Evolutionary conservation across 2,888 invertebrate genomes (phyloP).

Genomic region (Hipparchia semele): DNA sequence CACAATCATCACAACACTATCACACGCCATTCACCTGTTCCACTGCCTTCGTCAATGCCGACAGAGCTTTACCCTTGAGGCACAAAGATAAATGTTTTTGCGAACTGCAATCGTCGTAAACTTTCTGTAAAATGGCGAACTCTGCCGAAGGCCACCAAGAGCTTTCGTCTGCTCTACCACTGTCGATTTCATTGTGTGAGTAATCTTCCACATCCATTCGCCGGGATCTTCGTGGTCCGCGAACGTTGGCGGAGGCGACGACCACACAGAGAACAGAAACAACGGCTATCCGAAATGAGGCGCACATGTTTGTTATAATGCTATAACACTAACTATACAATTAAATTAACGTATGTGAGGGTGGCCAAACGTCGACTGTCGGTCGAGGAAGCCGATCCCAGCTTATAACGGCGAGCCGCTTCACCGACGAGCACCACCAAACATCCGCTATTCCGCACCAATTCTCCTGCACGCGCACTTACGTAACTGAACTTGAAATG

Average conservation of each 20-base stretch:
- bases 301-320: constrained; percentile 68
- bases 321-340: constrained; percentile 71
- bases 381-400: constrained; percentile 68
- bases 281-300: constrained; percentile 75
- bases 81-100: constrained; percentile 84
- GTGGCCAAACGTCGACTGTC: constrained; percentile 76
- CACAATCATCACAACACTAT: constrained; percentile 45
- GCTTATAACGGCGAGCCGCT: constrained; percentile 80
- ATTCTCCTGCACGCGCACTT: constrained; percentile 81
- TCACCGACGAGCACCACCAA: constrained; percentile 78
- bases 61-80: constrained; percentile 84
- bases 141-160: constrained; percentile 84
- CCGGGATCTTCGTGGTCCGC: constrained; percentile 72
- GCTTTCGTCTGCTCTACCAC: constrained; percentile 76
- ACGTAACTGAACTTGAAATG: constrained; percentile 84
- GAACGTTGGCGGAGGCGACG: constrained; percentile 69
- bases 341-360: constrained; percentile 71
- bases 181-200: constrained; percentile 76
- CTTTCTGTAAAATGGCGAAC: constrained; percentile 82
- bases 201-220: constrained; percentile 72
- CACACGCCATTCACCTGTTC: constrained; percentile 76
- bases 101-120: constrained; percentile 85
- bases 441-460: constrained; percentile 84
- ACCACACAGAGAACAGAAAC: constrained; percentile 72
- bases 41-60: constrained; percentile 82